These are phyloP conservation scores for Clistopyga incitator DNA, from an alignment of 2,888 invertebrate genomes.

Conservation along the genomic window DNA sequence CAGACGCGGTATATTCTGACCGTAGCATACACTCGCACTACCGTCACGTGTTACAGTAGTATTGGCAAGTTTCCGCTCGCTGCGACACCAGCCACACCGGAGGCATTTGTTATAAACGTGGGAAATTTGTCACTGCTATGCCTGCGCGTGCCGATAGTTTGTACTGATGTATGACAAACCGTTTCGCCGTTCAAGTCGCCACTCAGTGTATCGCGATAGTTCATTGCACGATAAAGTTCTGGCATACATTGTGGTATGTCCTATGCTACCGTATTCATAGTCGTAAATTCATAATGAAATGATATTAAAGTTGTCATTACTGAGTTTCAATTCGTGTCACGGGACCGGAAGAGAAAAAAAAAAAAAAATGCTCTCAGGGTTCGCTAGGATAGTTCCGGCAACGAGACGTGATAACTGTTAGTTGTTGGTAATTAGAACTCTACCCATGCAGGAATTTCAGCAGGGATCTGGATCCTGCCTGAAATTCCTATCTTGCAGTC, in stretches of 20 bases:
- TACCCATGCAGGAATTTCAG: too few relatives aligned
- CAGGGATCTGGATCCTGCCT: too few relatives aligned
- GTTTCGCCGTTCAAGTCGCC: slow-evolving; percentile 15
- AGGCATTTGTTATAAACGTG: slow-evolving; percentile 31
- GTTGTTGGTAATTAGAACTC: too few relatives aligned
- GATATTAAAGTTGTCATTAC: background rate
- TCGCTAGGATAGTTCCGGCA: too few relatives aligned
- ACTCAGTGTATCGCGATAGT: slow-evolving; percentile 22
- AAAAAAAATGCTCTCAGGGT: too few relatives aligned
- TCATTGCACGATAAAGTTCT: slow-evolving; percentile 13
- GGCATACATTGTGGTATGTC: background rate
- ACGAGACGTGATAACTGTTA: too few relatives aligned
- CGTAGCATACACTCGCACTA: slow-evolving; percentile 28
- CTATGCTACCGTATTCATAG: background rate
- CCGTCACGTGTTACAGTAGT: slow-evolving; percentile 21
- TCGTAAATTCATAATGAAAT: background rate
- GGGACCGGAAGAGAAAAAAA: background rate
- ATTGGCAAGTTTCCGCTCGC: slow-evolving; percentile 41
- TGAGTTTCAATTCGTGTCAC: background rate
- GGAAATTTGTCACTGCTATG: slow-evolving; percentile 38
- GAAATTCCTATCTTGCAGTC: too few relatives aligned
- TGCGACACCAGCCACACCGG: slow-evolving; percentile 16
- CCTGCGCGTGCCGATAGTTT: slow-evolving; percentile 6
- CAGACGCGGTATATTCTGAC: slow-evolving; percentile 11
- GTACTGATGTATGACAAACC: slow-evolving; percentile 25